Base-by-base conservation (phyloP, 1,140 invertebrate genomes). In the Plutomurus gul region DNA sequence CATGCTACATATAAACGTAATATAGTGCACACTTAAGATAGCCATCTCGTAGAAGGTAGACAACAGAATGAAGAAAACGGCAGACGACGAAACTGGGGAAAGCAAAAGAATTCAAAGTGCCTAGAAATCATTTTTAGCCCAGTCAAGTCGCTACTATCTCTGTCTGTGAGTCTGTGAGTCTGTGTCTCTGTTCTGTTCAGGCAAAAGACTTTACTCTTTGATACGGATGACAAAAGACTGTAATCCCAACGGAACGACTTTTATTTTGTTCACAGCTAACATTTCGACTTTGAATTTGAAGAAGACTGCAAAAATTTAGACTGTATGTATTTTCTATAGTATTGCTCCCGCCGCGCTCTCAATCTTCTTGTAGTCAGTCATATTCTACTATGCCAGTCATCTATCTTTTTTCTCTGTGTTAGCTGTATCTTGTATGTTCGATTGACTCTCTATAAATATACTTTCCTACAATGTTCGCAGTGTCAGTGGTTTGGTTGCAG, bases 221-320 rank as follows among this genome's bases (percentile, higher is more conserved):
- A n/a, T 33, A 27, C 25, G 30, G 27, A 65, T 33, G 56, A 65
- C 56, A 65, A 65, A 65, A 16, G 56, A 18, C 56, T 65, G 10
- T 36, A 65, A 65, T 65, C 56, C 56, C 56, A 33, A n/a, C n/a
- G 56, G 56, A 65, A 65, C 36, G 13, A 33, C 30, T 65, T 65
- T 30, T 65, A 65, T 65, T 65, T 30, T 65, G 56, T 65, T 33
- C 56, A 65, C 56, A 30, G 27, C 25, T 56, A 22, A 13, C 49
- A 56, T 56, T 43, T 56, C 49, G 10, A 56, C 49, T 56, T 65
- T 33, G 56, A 33, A 65, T 65, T 65, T 65, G 56, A 65, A 65
- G 56, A 65, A 65, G 56, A 16, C 56, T n/a, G 56, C 27, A 65
- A 65, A 65, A 65, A 65, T 65, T 36, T 65, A 25, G 25, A 65